phyloP scores from a whole-genome alignment of 2,888 invertebrate genomes.

The Calameuta pallipes region DNA sequence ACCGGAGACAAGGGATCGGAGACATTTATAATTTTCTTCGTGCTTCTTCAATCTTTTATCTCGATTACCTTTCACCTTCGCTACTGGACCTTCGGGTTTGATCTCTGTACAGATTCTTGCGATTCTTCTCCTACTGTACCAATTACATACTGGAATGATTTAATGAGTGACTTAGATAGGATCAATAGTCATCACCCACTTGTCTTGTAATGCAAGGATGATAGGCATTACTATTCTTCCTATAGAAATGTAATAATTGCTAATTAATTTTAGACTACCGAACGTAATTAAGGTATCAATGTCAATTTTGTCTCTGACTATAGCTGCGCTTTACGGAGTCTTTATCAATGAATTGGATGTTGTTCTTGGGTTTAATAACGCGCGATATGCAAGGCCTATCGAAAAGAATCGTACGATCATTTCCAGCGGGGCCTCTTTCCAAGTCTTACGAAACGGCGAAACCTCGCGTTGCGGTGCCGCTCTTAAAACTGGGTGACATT shows the following conservation, averaged over 20 bases:
- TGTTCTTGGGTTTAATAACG: neutral
- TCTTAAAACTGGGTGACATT: conserved; percentile 38
- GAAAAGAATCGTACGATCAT: neutral
- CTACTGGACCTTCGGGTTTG: neutral
- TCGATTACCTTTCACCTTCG: neutral
- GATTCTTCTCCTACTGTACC: neutral
- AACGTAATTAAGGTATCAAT: neutral
- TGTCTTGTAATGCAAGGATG: neutral
- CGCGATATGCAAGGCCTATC: neutral
- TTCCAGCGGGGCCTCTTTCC: conserved; percentile 1
- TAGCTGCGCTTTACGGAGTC: neutral
- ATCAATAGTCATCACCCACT: neutral
- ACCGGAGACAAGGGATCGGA: neutral
- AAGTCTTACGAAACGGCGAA: conserved; percentile 9
- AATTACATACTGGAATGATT: neutral
- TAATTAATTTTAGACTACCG: neutral
- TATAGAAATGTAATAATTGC: neutral
- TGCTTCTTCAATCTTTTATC: neutral
- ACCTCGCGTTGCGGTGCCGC: conserved; percentile 15
- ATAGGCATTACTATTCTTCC: neutral
- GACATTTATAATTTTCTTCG: neutral
- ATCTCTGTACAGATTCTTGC: neutral
- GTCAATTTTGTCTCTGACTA: neutral
- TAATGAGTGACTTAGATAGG: neutral
- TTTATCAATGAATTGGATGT: neutral